Conservation (phyloP, 2,888 invertebrate species). For the Zelleria hepariella region DNA sequence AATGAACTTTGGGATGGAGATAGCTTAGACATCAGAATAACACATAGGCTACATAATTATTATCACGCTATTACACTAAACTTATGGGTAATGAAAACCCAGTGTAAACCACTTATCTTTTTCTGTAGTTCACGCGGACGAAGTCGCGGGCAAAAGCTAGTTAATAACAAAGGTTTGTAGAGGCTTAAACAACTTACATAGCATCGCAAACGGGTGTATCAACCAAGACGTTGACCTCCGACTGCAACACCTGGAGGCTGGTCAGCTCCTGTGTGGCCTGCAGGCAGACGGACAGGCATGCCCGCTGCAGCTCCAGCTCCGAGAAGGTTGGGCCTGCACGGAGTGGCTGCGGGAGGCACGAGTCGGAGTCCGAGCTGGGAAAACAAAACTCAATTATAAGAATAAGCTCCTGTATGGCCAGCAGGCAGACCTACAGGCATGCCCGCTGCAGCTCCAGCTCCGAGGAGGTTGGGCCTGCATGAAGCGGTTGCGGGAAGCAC, state of each 20-base stretch:
- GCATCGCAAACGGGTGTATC: slow-evolving; percentile 27
- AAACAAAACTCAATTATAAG: slow-evolving; percentile 8
- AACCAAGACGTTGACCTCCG: slow-evolving; percentile 36
- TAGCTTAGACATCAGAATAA: too few species aligned
- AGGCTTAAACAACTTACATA: slow-evolving; percentile 23
- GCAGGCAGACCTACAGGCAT: slow-evolving; percentile 30
- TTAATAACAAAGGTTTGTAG: too few species aligned
- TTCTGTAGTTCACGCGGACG: too few species aligned
- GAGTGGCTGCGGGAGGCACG: slow-evolving; percentile 19
- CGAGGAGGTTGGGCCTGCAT: slow-evolving; percentile 19
- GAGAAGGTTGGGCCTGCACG: slow-evolving; percentile 21
- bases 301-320: slow-evolving; percentile 26
- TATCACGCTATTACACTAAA: too few species aligned
- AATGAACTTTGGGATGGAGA: too few species aligned
- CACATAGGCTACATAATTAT: too few species aligned
- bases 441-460: slow-evolving; percentile 27
- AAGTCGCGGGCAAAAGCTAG: too few species aligned
- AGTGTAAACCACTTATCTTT: too few species aligned
- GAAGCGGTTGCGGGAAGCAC: slow-evolving; percentile 18
- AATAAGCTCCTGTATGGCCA: slow-evolving; percentile 44
- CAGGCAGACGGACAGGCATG: slow-evolving; percentile 28
- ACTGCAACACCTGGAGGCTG: slow-evolving; percentile 35
- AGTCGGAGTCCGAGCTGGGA: slow-evolving; percentile 46
- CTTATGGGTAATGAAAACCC: too few species aligned
- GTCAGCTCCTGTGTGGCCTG: slow-evolving; percentile 51